phyloP scores from a whole-genome alignment of 2,113 vertebrate genomes.

The Leptobrachium ailaonicum region DNA sequence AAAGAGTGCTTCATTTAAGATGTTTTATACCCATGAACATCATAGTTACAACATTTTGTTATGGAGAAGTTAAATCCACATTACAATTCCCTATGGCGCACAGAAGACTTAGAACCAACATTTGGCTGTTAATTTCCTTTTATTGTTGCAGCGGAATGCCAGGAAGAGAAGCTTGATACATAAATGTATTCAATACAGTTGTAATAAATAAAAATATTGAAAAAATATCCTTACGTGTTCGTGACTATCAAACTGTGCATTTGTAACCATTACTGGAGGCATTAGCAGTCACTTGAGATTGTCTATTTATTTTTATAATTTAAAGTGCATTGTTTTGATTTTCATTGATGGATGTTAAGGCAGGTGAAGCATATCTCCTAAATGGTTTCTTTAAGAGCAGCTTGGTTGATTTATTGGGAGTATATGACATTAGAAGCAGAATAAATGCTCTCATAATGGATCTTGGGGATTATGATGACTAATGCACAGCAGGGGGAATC shows the following conservation, averaged over 20 bases:
- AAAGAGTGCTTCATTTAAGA: no score
- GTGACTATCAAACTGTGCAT: conserved; percentile 6
- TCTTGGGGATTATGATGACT: conserved; percentile 21
- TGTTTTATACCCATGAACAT: no score
- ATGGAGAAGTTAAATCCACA: no score
- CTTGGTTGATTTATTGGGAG: conserved; percentile 2
- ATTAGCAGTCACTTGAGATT: conserved; percentile 1
- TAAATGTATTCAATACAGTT: not conserved
- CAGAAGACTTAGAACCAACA: no score
- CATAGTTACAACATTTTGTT: no score
- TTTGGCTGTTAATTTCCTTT: no score
- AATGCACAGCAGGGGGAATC: conserved; percentile 24
- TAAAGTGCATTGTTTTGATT: conserved; percentile 12
- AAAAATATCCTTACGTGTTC: not conserved
- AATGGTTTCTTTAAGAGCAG: conserved; percentile 21
- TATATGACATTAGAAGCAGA: conserved; percentile 17
- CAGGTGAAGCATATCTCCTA: conserved; percentile 36
- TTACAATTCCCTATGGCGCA: no score
- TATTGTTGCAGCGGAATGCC: not conserved
- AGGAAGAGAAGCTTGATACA: not conserved
- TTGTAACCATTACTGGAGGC: conserved; percentile 18
- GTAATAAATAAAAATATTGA: conserved; percentile 4
- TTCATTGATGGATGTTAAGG: conserved; percentile 10
- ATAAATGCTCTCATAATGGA: conserved; percentile 27
- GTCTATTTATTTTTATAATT: conserved; percentile 23